These are phyloP conservation scores for Tromatobia lineatoria DNA, from an alignment of 2,888 invertebrate genomes.

Conservation along the genomic window DNA sequence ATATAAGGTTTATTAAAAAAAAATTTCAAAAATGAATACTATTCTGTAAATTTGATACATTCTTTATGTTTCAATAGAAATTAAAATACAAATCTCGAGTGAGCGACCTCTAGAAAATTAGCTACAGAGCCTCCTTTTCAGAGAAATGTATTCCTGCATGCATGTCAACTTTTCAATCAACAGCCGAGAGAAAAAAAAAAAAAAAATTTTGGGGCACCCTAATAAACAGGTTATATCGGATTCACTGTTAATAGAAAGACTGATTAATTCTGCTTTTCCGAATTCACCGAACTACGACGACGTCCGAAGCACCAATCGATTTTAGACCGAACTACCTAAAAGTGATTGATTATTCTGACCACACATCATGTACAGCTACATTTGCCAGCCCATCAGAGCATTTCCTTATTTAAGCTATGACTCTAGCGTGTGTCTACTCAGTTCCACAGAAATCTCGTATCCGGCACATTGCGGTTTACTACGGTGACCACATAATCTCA, in stretches of 20 bases:
- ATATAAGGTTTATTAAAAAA: too few species aligned
- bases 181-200: too few species aligned
- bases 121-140: too few species aligned
- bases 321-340: neutral
- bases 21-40: too few species aligned
- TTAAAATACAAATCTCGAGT: too few species aligned
- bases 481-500: conserved; percentile 9
- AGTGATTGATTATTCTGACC: conserved; percentile 32
- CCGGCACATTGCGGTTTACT: conserved; percentile 12
- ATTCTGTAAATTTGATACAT: too few species aligned
- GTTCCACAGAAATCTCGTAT: neutral
- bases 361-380: conserved; percentile 14
- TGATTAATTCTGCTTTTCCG: neutral
- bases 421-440: neutral
- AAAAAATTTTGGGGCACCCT: too few species aligned
- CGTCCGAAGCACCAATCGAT: conserved; percentile 11
- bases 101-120: too few species aligned
- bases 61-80: too few species aligned
- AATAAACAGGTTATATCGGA: neutral
- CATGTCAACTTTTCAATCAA: too few species aligned
- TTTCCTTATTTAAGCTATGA: conserved; percentile 8
- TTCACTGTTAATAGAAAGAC: neutral
- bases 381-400: neutral
- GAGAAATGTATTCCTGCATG: too few species aligned
- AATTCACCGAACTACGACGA: conserved; percentile 75